Percentiles rank a stretch among this genome's conserved stretches.
Evolutionary conservation across 2,113 vertebrate species (phyloP).

Genomic region (Platichthys stellatus): DNA sequence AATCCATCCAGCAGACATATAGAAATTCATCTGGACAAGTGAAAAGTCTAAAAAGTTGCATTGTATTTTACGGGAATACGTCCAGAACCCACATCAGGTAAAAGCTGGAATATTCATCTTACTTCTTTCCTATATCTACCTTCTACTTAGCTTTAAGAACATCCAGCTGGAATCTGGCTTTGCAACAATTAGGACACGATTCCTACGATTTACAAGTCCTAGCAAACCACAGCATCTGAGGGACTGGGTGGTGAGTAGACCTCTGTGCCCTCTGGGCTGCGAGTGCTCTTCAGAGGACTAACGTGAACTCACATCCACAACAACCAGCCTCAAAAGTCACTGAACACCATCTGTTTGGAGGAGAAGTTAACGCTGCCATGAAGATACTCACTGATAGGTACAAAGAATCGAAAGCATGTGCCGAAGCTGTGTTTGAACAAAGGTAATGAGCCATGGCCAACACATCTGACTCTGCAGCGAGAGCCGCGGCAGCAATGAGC

Average conservation of each 20-base stretch:
- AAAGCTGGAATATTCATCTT: neutral
- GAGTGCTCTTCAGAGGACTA: constrained; percentile 9
- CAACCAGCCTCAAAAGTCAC: constrained; percentile 23
- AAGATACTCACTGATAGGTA: constrained; percentile 29
- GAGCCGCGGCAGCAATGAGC: constrained; percentile 10
- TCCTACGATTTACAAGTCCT: no score
- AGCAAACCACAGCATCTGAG: neutral
- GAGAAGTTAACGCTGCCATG: constrained; percentile 25
- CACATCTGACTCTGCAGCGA: constrained; percentile 43
- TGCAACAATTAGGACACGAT: neutral
- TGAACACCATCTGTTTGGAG: constrained; percentile 20
- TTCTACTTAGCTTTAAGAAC: no score
- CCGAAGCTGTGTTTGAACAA: constrained; percentile 37
- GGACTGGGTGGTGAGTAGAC: neutral
- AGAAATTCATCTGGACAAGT: no score
- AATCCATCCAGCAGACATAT: no score
- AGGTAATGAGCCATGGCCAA: constrained; percentile 40
- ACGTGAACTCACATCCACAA: constrained; percentile 17
- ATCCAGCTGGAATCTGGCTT: neutral
- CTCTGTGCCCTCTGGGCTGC: neutral
- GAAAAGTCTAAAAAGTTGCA: no score
- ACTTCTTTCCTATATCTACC: no score
- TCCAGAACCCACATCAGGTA: neutral
- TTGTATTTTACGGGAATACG: no score
- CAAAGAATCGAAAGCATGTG: constrained; percentile 22